Evolutionary conservation across 2,888 invertebrate species (phyloP), one percentile per base, ranked within the genome.

Genomic region (Glyphotaelius pellucidus): DNA sequence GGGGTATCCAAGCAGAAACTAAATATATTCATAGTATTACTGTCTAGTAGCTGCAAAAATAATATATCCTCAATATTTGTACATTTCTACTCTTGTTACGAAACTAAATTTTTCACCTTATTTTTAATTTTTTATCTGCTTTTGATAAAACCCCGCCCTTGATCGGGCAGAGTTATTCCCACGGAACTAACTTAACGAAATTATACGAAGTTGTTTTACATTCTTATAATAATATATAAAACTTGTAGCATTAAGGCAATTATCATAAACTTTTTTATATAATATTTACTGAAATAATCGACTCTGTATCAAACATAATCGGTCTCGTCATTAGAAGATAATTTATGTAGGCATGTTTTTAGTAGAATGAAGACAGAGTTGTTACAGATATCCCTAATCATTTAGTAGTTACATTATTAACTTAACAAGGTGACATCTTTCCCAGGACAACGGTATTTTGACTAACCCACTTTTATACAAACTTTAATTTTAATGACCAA

Each of bases 241-340:
- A 92, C 89, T 91, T 91, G 80, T 92, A 92, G 92, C 35, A 79
- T 35, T 92, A 92, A 93, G 92, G 81, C 93, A 93, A 93, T 92
- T 93, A 92, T 92, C 31, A 91, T 91, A 91, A 92, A 92, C 91
- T 90, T 90, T 93, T 93, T 92, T 93, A 92, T 93, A 91, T 93
- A 93, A 93, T 93, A 93, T 92, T 92, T 91, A 92, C 92, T 92
- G 92, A 92, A 92, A 92, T 91, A 92, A 93, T 91, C 84, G 92
- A 93, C 92, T 89, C 92, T 93, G 91, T 92, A 93, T 93, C 80
- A 91, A 91, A 92, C 86, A 92, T 92, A 91, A 93, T 93, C 93
- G 92, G 92, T 93, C 93, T 93, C 92, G 93, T 93, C 93, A 93
- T 93, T 93, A 93, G 93, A 81, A 92, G 42, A 90, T 91, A 91